Conservation (phyloP, 2,888 invertebrate species). For the Drosophila paramelanica region DNA sequence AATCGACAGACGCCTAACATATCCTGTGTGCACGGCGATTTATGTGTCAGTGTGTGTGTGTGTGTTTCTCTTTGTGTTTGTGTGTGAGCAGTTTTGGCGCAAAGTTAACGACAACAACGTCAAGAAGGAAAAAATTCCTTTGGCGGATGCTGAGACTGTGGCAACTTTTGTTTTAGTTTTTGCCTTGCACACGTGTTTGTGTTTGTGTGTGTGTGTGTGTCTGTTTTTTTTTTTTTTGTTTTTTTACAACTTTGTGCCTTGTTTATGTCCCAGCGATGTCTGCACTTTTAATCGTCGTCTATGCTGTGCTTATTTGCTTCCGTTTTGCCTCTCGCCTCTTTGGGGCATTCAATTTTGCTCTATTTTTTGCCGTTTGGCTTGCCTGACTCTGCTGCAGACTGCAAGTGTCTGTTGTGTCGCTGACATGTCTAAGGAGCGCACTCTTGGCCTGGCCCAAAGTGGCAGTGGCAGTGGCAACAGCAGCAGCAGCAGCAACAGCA, state of each 20-base stretch:
- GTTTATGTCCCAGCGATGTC: conserved; percentile 68
- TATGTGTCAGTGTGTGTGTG: conserved; percentile 4
- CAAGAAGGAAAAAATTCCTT: conserved; percentile 39
- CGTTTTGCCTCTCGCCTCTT: conserved; percentile 51
- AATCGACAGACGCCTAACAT: conserved; percentile 48
- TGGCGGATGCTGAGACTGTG: conserved; percentile 44
- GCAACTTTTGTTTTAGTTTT: conserved; percentile 64
- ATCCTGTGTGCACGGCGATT: conserved; percentile 34
- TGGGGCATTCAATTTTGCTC: conserved; percentile 49
- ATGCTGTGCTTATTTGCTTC: conserved; percentile 64
- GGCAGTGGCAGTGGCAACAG: conserved; percentile 49
- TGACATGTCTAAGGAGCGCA: conserved; percentile 71
- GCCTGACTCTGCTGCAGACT: conserved; percentile 46
- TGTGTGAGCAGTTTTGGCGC: conserved; percentile 42
- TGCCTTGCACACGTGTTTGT: conserved; percentile 50
- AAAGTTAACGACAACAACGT: conserved; percentile 51
- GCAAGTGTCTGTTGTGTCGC: conserved; percentile 67
- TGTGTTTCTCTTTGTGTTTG: not conserved
- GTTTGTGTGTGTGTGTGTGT: not conserved
- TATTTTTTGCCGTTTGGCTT: conserved; percentile 16
- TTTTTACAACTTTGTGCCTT: conserved; percentile 71
- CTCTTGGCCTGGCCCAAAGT: conserved; percentile 64
- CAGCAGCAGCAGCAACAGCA: conserved; percentile 30
- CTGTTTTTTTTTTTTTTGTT: conserved; percentile 23
- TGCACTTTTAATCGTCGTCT: conserved; percentile 74